These are phyloP conservation scores for Hippopotamyrus pictus DNA, from an alignment of 2,797 vertebrate species.

Conservation along the genomic window DNA sequence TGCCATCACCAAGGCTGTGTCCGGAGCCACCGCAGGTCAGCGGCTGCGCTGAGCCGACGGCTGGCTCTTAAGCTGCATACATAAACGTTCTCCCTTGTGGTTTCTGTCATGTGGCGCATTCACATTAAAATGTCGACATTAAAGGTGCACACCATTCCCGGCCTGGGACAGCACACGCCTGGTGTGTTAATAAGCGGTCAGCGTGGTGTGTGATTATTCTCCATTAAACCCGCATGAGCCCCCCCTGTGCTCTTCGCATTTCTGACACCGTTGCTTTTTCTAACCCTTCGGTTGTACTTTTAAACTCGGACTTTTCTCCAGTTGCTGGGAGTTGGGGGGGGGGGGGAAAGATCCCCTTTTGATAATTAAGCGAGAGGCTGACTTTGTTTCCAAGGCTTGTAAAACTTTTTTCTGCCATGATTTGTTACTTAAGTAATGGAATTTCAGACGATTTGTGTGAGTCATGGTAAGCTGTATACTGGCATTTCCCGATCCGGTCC, in stretches of 20 bases:
- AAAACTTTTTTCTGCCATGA: not conserved
- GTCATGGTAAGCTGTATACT: not conserved
- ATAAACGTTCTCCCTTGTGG: not conserved
- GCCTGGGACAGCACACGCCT: not conserved
- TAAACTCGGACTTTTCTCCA: not conserved
- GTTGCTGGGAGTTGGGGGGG: not conserved
- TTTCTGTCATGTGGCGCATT: not conserved
- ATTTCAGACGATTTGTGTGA: not conserved
- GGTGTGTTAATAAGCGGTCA: not conserved
- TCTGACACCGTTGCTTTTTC: not conserved
- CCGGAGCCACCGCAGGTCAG: slow-evolving; percentile 83
- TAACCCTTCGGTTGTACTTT: not conserved
- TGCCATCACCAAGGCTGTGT: slow-evolving; percentile 89
- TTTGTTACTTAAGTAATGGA: not conserved
- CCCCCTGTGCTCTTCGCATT: not conserved
- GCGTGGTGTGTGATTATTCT: not conserved
- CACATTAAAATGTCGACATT: not conserved
- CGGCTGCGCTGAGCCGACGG: not conserved
- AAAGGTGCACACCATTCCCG: not conserved
- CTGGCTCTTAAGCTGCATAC: not conserved
- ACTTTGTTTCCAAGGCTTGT: not conserved
- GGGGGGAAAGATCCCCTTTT: not conserved
- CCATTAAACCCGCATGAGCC: not conserved
- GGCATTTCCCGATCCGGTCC: not conserved
- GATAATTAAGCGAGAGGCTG: not conserved